A percentile compares a stretch with the other conserved stretches of the same genome.
These are phyloP conservation scores for Sinodicranocentrus sp. DNA, from an alignment of 2,888 invertebrate genomes.

Conservation along the genomic window DNA sequence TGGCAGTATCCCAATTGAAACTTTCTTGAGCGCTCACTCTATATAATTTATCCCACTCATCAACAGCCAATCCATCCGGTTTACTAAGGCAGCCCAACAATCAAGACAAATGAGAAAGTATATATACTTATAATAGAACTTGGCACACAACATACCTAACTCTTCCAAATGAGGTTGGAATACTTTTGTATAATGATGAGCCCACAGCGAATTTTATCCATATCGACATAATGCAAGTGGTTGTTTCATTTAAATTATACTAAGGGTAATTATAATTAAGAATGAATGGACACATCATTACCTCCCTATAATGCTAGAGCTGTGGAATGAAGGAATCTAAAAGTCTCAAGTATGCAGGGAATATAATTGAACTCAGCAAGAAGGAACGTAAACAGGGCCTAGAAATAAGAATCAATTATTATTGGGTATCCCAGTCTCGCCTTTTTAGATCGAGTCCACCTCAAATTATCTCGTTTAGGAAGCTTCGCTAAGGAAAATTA, in stretches of 20 bases:
- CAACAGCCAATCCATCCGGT: conserved; percentile 1
- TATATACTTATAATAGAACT: too few species aligned
- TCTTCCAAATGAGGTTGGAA: too few species aligned
- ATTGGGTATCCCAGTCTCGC: conserved; percentile 28
- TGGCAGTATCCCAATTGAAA: neutral
- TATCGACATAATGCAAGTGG: neutral
- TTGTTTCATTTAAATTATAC: neutral
- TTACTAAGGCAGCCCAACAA: too few species aligned
- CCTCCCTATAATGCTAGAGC: too few species aligned
- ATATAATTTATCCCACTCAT: conserved; percentile 7
- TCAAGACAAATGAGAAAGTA: neutral
- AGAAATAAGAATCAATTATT: conserved; percentile 14
- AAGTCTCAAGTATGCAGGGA: too few species aligned
- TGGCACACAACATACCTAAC: too few species aligned
- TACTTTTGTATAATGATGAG: too few species aligned
- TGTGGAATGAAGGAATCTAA: too few species aligned
- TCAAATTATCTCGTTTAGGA: conserved; percentile 50
- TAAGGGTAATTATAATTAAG: conserved; percentile 37
- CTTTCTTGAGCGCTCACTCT: too few species aligned
- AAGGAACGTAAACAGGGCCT: neutral
- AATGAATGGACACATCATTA: neutral
- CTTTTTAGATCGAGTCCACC: conserved; percentile 17
- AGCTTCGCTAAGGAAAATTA: conserved; percentile 31
- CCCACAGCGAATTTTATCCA: conserved; percentile 29
- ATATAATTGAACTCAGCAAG: too few species aligned